Evolutionary conservation across 2,888 invertebrate genomes (phyloP), one percentile per base, ranked within the genome.

Genomic region (Xanthorhoe designata): DNA sequence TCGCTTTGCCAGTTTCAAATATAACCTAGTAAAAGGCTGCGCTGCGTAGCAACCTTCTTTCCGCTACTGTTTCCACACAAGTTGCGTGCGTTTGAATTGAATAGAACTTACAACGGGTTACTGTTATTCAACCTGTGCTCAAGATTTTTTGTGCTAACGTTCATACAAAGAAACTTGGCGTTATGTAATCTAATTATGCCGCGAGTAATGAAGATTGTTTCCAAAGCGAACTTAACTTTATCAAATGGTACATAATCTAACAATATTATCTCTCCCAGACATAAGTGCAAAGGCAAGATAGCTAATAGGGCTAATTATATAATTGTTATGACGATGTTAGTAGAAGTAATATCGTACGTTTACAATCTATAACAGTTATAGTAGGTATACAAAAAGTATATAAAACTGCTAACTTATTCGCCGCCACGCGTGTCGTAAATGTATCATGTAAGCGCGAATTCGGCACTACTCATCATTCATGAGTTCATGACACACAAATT

Each of bases 401-500:
- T 15, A 6, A 8, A 60, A 64, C 50, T 38, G 42, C 29, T 64
- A 55, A 64, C 50, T 45, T 62, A 56, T 56, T 57, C 15, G 45
- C 42, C 55, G 62, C n/a, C n/a, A n/a, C 61, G 64, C 72, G 73
- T 68, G 69, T 72, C 64, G 69, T 18, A 18, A 18, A 29, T 29
- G 1, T 38, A 13, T 42, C 13, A 38, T 63, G 68, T 60, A 45
- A 65, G 63, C 71, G 73, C 74, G 70, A 76, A 77, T 79, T 80
- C 69, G 69, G 68, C 74, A 71, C 75, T 78, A 75, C 77, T 83
- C 75, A 71, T 70, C 78, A 82, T 82, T 80, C 81, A 77, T 74
- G 71, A 74, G 68, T 71, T 71, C 73, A 80, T 83, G 84, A 79
- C 82, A 83, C 76, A 83, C 70, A 82, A 83, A 82, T 83, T 81